Conservation (phyloP, 2,113 vertebrate genomes). For the Rhodinocichla rosea region DNA sequence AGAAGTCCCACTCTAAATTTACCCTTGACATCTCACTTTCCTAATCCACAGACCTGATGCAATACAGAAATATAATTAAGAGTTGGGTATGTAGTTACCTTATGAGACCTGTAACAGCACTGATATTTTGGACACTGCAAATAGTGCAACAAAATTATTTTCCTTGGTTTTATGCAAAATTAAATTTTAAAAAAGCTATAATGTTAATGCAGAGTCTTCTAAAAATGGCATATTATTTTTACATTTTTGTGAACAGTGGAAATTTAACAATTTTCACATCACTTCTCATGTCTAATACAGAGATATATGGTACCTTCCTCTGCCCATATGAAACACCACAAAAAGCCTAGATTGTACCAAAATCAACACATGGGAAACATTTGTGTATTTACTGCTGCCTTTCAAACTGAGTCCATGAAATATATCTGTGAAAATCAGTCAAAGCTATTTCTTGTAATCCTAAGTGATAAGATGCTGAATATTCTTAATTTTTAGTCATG, state of each 20-base stretch:
- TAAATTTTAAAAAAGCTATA: background rate
- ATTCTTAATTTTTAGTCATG: background rate
- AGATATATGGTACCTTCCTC: background rate
- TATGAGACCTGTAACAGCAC: background rate
- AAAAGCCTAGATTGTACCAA: background rate
- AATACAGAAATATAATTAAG: background rate
- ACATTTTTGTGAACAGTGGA: background rate
- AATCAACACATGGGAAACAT: background rate
- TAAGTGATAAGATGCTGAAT: background rate
- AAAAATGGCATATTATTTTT: background rate
- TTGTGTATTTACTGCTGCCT: background rate
- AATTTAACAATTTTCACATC: background rate
- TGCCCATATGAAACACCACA: background rate
- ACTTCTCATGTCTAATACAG: background rate
- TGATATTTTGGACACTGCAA: background rate
- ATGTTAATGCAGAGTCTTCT: background rate
- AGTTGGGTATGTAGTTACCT: background rate
- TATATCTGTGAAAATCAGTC: background rate
- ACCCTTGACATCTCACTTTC: constrained; percentile 1
- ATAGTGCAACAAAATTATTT: background rate
- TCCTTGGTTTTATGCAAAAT: background rate
- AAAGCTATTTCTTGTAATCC: background rate
- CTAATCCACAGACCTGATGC: background rate
- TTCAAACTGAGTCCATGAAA: background rate
- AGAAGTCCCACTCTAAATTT: background rate